These are phyloP conservation scores for Poecile montanus DNA, from an alignment of 2,797 vertebrate species.

Conservation along the genomic window DNA sequence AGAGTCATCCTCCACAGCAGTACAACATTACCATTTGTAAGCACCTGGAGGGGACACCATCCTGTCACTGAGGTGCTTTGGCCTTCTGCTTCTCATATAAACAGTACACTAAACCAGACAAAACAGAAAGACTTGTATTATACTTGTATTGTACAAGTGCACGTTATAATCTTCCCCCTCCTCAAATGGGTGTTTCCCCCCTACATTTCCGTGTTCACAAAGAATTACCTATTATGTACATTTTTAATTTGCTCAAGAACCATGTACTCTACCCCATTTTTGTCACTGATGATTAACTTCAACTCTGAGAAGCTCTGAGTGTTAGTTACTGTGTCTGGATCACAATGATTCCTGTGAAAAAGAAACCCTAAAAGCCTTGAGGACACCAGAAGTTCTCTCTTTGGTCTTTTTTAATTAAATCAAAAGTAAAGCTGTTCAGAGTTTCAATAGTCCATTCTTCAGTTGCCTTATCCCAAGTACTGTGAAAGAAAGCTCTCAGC, in stretches of 20 bases:
- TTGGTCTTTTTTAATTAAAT: background rate
- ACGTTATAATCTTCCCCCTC: background rate
- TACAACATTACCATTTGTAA: background rate
- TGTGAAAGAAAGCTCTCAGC: background rate
- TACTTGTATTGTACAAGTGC: background rate
- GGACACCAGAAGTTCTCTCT: background rate
- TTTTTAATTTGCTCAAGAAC: background rate
- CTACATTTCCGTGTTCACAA: background rate
- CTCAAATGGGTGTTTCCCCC: background rate
- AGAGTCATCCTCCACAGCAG: background rate
- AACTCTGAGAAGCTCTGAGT: background rate
- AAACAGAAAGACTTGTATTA: background rate
- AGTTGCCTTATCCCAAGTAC: background rate
- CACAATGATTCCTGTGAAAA: background rate
- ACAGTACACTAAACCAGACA: background rate
- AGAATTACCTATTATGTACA: background rate
- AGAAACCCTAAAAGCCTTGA: background rate
- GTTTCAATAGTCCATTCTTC: background rate
- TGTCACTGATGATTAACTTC: background rate
- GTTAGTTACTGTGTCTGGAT: background rate
- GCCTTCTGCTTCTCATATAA: background rate
- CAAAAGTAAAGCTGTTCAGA: background rate
- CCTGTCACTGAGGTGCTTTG: background rate
- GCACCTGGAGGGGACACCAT: background rate
- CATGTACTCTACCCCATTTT: background rate